Conservation (phyloP, 2,888 invertebrate genomes). For the Pollenia labialis region DNA sequence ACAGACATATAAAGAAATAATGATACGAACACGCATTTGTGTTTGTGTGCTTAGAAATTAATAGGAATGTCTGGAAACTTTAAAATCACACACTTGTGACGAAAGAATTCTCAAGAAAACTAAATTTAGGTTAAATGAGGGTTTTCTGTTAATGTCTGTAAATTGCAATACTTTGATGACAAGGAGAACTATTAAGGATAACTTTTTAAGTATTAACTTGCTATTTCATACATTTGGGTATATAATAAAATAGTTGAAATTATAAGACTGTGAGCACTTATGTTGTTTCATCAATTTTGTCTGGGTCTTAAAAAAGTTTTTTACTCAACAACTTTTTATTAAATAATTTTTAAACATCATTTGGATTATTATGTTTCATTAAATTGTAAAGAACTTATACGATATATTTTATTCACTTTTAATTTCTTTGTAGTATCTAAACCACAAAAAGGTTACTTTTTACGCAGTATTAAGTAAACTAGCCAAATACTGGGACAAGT, state of each 20-base stretch:
- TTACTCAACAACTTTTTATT: not conserved
- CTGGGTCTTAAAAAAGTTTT: too few species aligned
- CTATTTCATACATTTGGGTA: not conserved
- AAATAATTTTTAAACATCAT: not conserved
- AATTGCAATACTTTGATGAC: not conserved
- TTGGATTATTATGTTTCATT: constrained; percentile 17
- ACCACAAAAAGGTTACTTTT: constrained; percentile 27
- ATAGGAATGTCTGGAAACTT: constrained; percentile 1
- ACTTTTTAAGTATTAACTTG: too few species aligned
- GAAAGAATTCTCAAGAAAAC: not conserved
- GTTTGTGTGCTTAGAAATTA: not conserved
- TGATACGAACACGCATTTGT: not conserved
- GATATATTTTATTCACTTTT: not conserved
- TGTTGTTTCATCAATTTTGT: too few species aligned
- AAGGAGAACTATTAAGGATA: not conserved
- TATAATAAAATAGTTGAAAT: not conserved
- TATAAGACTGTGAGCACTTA: too few species aligned
- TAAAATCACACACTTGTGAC: not conserved
- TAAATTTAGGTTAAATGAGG: not conserved
- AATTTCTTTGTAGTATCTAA: constrained; percentile 14
- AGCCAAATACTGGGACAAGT: constrained; percentile 12
- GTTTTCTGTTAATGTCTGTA: not conserved
- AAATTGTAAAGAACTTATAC: constrained; percentile 7
- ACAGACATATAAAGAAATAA: constrained; percentile 1
- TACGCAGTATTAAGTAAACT: constrained; percentile 43